phyloP scores from a whole-genome alignment of 2,888 invertebrate species.

The Tuta absoluta region DNA sequence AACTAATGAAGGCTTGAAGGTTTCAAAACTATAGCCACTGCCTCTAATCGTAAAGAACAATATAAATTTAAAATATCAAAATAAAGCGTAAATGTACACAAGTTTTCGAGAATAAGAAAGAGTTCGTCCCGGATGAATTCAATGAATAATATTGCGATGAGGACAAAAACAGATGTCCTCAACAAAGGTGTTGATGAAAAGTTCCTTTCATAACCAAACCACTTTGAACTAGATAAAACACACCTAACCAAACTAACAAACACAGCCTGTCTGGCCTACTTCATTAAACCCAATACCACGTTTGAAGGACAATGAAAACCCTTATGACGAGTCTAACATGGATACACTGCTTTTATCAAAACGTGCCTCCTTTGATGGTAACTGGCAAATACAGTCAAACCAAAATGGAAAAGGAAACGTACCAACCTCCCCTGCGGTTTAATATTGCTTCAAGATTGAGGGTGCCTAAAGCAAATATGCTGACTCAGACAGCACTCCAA shows the following conservation, averaged over 20 bases:
- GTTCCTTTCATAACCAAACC: background rate
- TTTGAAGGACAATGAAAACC: background rate
- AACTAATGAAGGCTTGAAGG: slow-evolving; percentile 21
- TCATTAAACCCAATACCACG: background rate
- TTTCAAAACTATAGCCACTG: slow-evolving; percentile 15
- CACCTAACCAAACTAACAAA: background rate
- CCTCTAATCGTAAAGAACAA: slow-evolving; percentile 19
- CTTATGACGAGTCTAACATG: background rate
- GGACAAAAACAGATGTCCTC: background rate
- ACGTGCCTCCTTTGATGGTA: background rate
- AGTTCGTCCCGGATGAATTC: background rate
- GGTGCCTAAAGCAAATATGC: slow-evolving; percentile 19
- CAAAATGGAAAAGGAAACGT: background rate
- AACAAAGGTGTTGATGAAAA: slow-evolving; percentile 10
- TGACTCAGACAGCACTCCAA: slow-evolving; percentile 1
- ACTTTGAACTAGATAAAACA: background rate
- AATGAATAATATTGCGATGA: background rate
- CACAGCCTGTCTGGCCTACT: slow-evolving; percentile 7
- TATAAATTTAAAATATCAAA: slow-evolving; percentile 28
- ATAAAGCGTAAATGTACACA: background rate
- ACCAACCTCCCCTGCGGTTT: slow-evolving; percentile 2
- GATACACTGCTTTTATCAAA: slow-evolving; percentile 3
- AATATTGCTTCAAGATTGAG: slow-evolving; percentile 15
- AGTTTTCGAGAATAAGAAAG: background rate
- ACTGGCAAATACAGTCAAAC: slow-evolving; percentile 1